phyloP scores from a whole-genome alignment of 2,113 vertebrate species.

The Danio rerio region DNA sequence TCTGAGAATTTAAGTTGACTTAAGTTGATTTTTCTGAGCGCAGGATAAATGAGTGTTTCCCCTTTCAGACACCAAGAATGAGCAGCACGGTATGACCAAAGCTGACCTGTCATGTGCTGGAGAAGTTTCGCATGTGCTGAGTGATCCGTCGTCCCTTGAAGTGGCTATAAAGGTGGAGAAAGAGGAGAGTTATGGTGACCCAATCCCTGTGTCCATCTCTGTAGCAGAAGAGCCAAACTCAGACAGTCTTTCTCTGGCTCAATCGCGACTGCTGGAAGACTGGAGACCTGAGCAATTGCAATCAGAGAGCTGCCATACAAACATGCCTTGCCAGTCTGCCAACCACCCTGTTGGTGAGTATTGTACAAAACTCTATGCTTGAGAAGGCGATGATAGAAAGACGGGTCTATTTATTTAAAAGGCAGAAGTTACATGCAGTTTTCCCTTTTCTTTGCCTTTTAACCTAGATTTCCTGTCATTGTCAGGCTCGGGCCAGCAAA shows the following conservation, averaged over 20 bases:
- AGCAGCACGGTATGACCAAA: slow-evolving; percentile 17
- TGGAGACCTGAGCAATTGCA: slow-evolving; percentile 64
- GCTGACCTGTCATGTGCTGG: slow-evolving; percentile 25
- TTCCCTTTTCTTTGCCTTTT: slow-evolving; percentile 14
- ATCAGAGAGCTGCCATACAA: slow-evolving; percentile 46
- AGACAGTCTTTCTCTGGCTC: slow-evolving; percentile 59
- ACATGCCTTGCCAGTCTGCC: slow-evolving; percentile 48
- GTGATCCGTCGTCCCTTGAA: slow-evolving; percentile 17
- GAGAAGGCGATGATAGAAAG: neutral
- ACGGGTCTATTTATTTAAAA: neutral
- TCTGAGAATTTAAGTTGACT: no score
- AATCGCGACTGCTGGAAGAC: slow-evolving; percentile 61
- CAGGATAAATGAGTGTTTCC: neutral
- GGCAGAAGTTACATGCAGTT: neutral
- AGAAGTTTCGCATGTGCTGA: neutral
- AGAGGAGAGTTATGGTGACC: slow-evolving; percentile 36
- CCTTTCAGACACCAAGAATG: slow-evolving; percentile 38
- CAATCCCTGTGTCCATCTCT: slow-evolving; percentile 3
- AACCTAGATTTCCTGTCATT: slow-evolving; percentile 48
- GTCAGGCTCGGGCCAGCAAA: slow-evolving; percentile 12
- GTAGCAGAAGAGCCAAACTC: slow-evolving; percentile 45
- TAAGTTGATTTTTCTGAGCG: no score
- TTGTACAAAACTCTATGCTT: no score
- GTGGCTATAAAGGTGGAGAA: slow-evolving; percentile 57
- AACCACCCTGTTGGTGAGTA: slow-evolving; percentile 56